Evolutionary conservation across 2,888 invertebrate genomes (phyloP).

Genomic region (Euphydryas editha): DNA sequence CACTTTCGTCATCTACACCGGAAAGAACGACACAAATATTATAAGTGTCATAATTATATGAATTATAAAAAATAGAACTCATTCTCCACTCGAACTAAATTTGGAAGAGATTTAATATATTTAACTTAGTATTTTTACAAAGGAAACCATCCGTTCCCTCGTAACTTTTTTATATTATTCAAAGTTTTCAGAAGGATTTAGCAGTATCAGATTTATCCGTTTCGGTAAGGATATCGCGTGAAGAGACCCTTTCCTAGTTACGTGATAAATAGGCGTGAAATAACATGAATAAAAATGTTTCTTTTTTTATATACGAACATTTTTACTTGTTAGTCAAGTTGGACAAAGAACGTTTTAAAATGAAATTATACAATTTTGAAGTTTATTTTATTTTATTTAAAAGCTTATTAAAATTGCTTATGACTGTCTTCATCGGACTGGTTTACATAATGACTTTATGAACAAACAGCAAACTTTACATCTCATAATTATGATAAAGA

Average conservation of each 20-base stretch:
- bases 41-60: too few species aligned
- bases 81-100: constrained; percentile 11
- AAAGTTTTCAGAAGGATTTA: constrained; percentile 43
- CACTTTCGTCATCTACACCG: too few species aligned
- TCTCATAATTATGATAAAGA: too few species aligned
- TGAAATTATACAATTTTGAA: too few species aligned
- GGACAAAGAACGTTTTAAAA: too few species aligned
- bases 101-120: constrained; percentile 35
- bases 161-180: constrained; percentile 44
- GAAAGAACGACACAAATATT: too few species aligned
- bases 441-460: too few species aligned
- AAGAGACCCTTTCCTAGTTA: constrained; percentile 34
- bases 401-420: too few species aligned
- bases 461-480: too few species aligned
- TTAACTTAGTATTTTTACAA: constrained; percentile 36
- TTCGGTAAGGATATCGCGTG: constrained; percentile 29
- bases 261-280: constrained; percentile 38
- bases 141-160: constrained; percentile 34
- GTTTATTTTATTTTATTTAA: too few species aligned
- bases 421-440: too few species aligned
- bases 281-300: constrained; percentile 21
- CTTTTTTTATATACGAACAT: constrained; percentile 1
- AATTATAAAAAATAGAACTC: too few species aligned
- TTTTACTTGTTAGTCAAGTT: neutral
- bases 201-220: constrained; percentile 43